Percentiles rank a stretch among this genome's conserved stretches.
These are phyloP conservation scores for Colletes gigas DNA, from an alignment of 1,140 invertebrate genomes.

Conservation along the genomic window DNA sequence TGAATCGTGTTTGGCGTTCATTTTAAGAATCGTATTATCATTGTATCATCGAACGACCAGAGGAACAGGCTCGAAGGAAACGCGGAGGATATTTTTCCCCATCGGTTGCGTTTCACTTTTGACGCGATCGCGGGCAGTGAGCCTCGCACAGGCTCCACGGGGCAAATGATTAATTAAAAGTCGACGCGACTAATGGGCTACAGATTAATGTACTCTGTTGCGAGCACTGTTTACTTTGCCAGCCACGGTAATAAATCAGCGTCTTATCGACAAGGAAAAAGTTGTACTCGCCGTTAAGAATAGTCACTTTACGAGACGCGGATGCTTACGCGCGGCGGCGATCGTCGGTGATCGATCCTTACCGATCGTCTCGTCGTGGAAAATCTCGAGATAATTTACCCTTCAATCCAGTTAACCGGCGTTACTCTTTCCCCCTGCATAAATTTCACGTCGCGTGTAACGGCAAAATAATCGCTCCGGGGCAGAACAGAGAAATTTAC, in stretches of 20 bases:
- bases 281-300: constrained; percentile 54
- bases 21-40: too few relatives aligned
- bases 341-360: constrained; percentile 43
- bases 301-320: constrained; percentile 50
- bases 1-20: too few relatives aligned
- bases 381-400: constrained; percentile 43
- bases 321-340: constrained; percentile 28
- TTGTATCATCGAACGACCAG: too few relatives aligned
- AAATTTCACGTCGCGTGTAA: constrained; percentile 20
- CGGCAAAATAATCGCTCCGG: constrained; percentile 6
- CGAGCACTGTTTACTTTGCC: constrained; percentile 67
- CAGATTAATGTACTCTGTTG: constrained; percentile 72
- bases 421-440: neutral
- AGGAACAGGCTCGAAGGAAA: too few relatives aligned
- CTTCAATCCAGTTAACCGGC: constrained; percentile 25
- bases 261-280: constrained; percentile 56
- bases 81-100: neutral
- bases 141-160: neutral
- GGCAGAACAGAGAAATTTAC: neutral
- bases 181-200: constrained; percentile 71
- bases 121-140: neutral
- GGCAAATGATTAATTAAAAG: constrained; percentile 75
- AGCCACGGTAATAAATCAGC: constrained; percentile 68
- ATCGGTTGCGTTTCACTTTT: constrained; percentile 39
- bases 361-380: neutral